Conservation (phyloP, 2,888 invertebrate genomes). For the Lasioglossum figueresi region DNA sequence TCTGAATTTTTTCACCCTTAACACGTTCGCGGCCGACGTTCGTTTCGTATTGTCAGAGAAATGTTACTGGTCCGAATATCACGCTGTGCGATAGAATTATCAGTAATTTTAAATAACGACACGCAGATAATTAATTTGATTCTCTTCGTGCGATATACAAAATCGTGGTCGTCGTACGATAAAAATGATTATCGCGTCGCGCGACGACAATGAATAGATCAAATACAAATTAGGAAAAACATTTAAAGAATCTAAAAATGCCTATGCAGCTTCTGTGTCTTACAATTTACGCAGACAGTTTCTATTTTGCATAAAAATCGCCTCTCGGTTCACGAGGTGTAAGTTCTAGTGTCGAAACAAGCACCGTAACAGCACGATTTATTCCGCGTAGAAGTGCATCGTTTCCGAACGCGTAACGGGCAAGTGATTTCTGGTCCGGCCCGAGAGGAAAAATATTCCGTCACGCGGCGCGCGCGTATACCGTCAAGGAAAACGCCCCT, state of each 20-base stretch:
- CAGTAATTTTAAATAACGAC: background rate
- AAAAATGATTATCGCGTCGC: no score
- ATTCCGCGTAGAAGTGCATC: slow-evolving; percentile 2
- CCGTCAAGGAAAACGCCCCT: slow-evolving; percentile 69
- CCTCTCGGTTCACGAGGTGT: accelerated
- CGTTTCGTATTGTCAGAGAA: background rate
- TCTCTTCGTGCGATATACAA: no score
- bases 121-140: no score
- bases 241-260: no score
- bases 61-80: no score
- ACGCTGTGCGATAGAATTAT: background rate
- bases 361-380: background rate
- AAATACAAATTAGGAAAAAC: no score
- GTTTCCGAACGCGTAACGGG: background rate
- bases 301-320: background rate
- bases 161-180: no score
- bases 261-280: no score
- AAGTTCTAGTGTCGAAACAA: background rate
- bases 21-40: background rate
- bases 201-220: no score
- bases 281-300: no score
- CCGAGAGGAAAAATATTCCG: slow-evolving; percentile 27
- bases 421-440: slow-evolving; percentile 33
- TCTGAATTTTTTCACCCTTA: background rate
- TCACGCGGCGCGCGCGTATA: slow-evolving; percentile 16